A percentile compares a stretch with the other conserved stretches of the same genome.
phyloP scores from a whole-genome alignment of 1,140 invertebrate species.

The Dreissena rostriformis region DNA sequence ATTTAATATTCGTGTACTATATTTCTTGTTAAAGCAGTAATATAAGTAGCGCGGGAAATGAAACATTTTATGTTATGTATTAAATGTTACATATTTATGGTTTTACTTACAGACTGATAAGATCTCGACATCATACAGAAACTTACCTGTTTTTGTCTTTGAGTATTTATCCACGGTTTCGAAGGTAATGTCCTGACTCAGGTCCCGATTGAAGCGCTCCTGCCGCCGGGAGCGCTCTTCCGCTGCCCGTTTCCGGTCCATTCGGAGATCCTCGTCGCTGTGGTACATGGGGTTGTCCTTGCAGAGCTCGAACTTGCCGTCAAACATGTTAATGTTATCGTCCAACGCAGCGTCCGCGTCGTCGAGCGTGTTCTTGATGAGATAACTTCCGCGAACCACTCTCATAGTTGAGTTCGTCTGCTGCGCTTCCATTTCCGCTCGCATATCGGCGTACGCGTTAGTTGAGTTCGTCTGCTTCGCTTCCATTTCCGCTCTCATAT shows the following conservation, averaged over 20 bases:
- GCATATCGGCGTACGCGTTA: slow-evolving; percentile 44
- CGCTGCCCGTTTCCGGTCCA: slow-evolving; percentile 6
- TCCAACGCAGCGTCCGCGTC: slow-evolving; percentile 25
- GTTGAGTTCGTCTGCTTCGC: slow-evolving; percentile 24
- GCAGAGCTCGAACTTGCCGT: slow-evolving; percentile 38
- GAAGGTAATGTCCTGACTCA: slow-evolving; percentile 43
- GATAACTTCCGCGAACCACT: slow-evolving; percentile 52
- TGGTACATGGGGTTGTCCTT: slow-evolving; percentile 59
- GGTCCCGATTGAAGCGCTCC: slow-evolving; percentile 17
- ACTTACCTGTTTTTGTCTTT: slow-evolving; percentile 42
- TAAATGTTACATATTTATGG: too few relatives aligned
- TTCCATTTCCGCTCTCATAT: slow-evolving; percentile 20
- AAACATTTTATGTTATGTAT: too few relatives aligned
- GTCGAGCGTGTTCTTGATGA: slow-evolving; percentile 55
- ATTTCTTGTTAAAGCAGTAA: too few relatives aligned
- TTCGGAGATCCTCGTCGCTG: slow-evolving; percentile 53
- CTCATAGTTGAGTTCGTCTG: slow-evolving; percentile 37
- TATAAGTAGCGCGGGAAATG: too few relatives aligned
- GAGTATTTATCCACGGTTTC: slow-evolving; percentile 48
- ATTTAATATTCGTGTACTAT: too few relatives aligned
- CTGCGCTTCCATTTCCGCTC: not conserved
- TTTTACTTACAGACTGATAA: too few relatives aligned
- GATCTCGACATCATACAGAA: too few relatives aligned
- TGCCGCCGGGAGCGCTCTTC: slow-evolving; percentile 11
- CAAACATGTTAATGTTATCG: slow-evolving; percentile 61